Evolutionary conservation across 2,888 invertebrate genomes (phyloP), one percentile per base, ranked within the genome.

Genomic region (Cordylochernes scorpioides): DNA sequence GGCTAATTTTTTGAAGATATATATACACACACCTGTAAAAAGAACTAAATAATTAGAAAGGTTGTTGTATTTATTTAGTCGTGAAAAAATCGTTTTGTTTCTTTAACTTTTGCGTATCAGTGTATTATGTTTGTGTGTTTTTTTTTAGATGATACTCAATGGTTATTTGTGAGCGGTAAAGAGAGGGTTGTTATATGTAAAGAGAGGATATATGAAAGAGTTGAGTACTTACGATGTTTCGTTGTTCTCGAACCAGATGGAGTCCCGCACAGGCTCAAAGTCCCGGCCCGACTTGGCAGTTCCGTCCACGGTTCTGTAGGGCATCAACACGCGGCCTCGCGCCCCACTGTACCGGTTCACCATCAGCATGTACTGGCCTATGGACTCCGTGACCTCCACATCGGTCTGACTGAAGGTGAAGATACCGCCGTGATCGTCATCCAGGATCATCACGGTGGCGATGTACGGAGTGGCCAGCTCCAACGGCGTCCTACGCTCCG

Each of bases 401-500:
- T 78, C 73, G 45, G 71, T 67, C 47, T 73, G 70, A 19, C 70
- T 67, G 51, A 97, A 82, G 36, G 78, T 72, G 55, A 94, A 94
- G 43, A 94, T 72, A 41, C 97, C 97, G 35, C 88, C 78, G 60
- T 97, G 97, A 58, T 99, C 97, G 54, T 99, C 97, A 53, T 97
- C 97, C 33, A 97, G 62, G 45, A 97, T 97, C 67, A 94, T 86
- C 33, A 97, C 77, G 4, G 94, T 97, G 27, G 94, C 91, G 34
- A 80, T 63, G 41, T 72, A 72, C 5, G 35, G 31, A 2, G 31
- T 29, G n/a, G 30, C 24, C 13, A 38, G 14, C 6, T 35, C 29
- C 2, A 38, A 15, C 7, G 29, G 30, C 5, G 31, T 21, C 5
- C 28, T 13, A 5, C 16, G 27, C 5, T 28, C 30, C 3, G 19